Evolutionary conservation across 2,888 invertebrate species (phyloP).

Genomic region (Dynastes grantii): DNA sequence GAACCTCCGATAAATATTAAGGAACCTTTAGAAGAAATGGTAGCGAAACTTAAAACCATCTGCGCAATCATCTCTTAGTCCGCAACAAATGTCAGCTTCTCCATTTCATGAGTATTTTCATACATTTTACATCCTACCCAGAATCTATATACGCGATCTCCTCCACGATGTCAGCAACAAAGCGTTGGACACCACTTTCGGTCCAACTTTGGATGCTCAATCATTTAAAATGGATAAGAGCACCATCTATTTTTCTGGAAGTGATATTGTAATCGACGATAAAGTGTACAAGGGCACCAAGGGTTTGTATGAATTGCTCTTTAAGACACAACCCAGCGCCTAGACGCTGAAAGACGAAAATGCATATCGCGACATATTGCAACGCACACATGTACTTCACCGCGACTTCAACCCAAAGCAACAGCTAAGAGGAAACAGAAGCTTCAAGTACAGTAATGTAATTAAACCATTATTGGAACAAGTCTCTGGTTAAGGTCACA

Average conservation of each 20-base stretch:
- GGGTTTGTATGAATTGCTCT: constrained; percentile 51
- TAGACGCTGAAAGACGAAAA: constrained; percentile 38
- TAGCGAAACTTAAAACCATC: not conserved
- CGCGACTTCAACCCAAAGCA: constrained; percentile 35
- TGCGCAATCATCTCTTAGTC: not conserved
- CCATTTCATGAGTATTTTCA: not conserved
- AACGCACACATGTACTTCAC: constrained; percentile 28
- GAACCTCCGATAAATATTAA: not conserved
- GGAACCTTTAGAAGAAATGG: not conserved
- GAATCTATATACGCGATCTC: not conserved
- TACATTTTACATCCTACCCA: not conserved
- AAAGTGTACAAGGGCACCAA: too few species aligned
- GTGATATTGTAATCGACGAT: too few species aligned
- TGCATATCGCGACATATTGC: constrained; percentile 48
- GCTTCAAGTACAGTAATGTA: constrained; percentile 13
- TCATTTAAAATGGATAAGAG: constrained; percentile 34
- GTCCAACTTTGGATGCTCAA: not conserved
- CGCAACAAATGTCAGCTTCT: not conserved
- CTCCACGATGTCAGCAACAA: not conserved
- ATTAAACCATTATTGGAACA: constrained; percentile 40
- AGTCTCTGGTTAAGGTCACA: not conserved
- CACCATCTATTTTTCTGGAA: too few species aligned
- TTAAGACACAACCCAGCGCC: constrained; percentile 48
- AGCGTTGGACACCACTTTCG: not conserved
- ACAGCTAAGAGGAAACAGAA: constrained; percentile 39